Base-by-base conservation (phyloP, 2,888 invertebrate genomes). In the Mystacides longicornis region DNA sequence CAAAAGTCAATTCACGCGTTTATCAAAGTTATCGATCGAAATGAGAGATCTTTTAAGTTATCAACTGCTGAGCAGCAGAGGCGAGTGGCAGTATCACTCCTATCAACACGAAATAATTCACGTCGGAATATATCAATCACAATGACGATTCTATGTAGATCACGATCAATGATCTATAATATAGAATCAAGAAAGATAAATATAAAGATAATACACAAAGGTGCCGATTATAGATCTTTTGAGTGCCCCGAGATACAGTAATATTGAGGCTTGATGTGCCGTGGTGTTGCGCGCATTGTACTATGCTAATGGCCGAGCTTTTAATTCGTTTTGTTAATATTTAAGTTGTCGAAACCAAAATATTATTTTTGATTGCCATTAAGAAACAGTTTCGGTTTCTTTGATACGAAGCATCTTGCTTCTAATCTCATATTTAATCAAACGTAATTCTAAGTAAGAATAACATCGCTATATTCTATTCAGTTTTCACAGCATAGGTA, bases 131-230 rank as follows among this genome's bases (percentile, higher is more conserved):
- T n/a, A 16, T 37, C 37, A 37, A 37, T 37, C 37, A 37, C 3
- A 37, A 37, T 37, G 37, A 37, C 37, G 37, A 37, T n/a, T 14
- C 14, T 37, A 37, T 37, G 16, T 37, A 37, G 37, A 37, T 37
- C 37, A 37, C 37, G 37, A 37, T 37, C 37, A 37, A 37, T 37
- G 37, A 37, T 37, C 37, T 37, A 37, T 16, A 37, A 37, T 37
- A n/a, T n/a, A n/a, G n/a, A n/a, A n/a, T n/a, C n/a, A 14, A 37
- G 37, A 37, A 37, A 37, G 37, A 37, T 37, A 37, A 37, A 37
- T 37, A 37, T 37, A 14, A 37, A 37, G 37, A 37, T 37, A 37
- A n/a, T 3, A 7, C 14, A 37, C 37, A 37, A 37, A 37, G 37
- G 37, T 37, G 37, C 37, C 37, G 37, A 37, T n/a, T 37, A 37